phyloP scores from a whole-genome alignment of 2,113 vertebrate genomes.

The Rhinoptilus africanus region DNA sequence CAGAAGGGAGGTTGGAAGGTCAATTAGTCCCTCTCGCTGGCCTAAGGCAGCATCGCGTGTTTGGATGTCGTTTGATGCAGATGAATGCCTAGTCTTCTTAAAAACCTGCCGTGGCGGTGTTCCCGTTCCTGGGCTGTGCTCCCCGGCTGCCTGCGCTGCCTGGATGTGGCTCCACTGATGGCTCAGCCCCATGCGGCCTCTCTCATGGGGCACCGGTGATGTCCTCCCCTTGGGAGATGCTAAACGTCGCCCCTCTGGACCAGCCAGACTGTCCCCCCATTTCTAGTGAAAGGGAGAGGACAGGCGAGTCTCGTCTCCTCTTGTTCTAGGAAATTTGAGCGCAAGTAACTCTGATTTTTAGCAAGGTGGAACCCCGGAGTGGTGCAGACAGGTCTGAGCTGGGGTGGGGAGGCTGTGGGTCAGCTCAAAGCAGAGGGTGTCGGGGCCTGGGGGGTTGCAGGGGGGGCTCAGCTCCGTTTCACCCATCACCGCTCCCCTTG shows the following conservation, averaged over 20 bases:
- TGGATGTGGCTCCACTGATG: not conserved
- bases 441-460: not conserved
- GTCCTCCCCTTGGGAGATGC: not conserved
- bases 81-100: not conserved
- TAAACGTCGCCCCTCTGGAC: rapidly evolving
- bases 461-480: not conserved
- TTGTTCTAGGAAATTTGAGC: not conserved
- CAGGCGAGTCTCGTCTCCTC: not conserved
- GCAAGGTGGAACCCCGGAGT: not conserved
- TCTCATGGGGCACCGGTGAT: rapidly evolving
- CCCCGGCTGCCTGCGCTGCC: not conserved
- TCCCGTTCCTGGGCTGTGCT: not conserved
- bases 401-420: not conserved
- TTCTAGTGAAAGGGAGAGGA: not conserved
- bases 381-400: not conserved
- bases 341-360: not conserved
- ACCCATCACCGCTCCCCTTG: rapidly evolving
- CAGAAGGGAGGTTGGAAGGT: conserved; percentile 17
- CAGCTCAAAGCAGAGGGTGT: not conserved
- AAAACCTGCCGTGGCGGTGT: not conserved
- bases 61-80: not conserved
- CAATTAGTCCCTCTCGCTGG: not conserved
- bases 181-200: not conserved
- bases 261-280: rapidly evolving
- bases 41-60: not conserved